phyloP scores from a whole-genome alignment of 2,113 vertebrate species.

The Triplophysa rosa region DNA sequence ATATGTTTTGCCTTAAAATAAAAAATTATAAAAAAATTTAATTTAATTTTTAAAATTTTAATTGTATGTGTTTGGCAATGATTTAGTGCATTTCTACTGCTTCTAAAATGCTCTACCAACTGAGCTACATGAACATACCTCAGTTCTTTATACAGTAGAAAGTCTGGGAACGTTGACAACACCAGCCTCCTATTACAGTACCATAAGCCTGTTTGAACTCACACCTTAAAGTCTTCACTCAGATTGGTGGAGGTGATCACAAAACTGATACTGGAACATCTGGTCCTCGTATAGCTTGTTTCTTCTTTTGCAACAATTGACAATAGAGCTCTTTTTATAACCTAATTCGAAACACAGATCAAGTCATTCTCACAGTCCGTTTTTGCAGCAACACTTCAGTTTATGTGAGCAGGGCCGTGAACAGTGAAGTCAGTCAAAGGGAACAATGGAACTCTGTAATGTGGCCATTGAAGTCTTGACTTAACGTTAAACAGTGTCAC shows the following conservation, averaged over 20 bases:
- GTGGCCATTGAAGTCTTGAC: slow-evolving; percentile 23
- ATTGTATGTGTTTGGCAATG: too few species aligned
- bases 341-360: slow-evolving; percentile 24
- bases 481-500: slow-evolving; percentile 36
- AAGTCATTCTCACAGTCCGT: slow-evolving; percentile 8
- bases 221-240: neutral
- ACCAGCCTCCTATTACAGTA: too few species aligned
- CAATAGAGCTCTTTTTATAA: slow-evolving; percentile 23
- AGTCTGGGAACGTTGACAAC: too few species aligned
- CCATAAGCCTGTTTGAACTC: neutral
- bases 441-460: slow-evolving; percentile 22
- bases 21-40: too few species aligned
- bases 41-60: too few species aligned
- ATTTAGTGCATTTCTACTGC: too few species aligned
- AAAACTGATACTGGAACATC: slow-evolving; percentile 13
- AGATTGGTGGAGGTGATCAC: neutral
- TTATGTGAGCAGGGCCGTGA: slow-evolving; percentile 25
- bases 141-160: too few species aligned
- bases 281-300: slow-evolving; percentile 4
- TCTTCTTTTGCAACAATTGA: slow-evolving; percentile 30
- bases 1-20: too few species aligned
- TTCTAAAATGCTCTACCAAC: too few species aligned
- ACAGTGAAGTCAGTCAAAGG: slow-evolving; percentile 29
- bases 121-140: too few species aligned
- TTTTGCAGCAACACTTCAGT: slow-evolving; percentile 30